Conservation (phyloP, 92 coral and sea anemone species). For the Actinernus sp. region DNA sequence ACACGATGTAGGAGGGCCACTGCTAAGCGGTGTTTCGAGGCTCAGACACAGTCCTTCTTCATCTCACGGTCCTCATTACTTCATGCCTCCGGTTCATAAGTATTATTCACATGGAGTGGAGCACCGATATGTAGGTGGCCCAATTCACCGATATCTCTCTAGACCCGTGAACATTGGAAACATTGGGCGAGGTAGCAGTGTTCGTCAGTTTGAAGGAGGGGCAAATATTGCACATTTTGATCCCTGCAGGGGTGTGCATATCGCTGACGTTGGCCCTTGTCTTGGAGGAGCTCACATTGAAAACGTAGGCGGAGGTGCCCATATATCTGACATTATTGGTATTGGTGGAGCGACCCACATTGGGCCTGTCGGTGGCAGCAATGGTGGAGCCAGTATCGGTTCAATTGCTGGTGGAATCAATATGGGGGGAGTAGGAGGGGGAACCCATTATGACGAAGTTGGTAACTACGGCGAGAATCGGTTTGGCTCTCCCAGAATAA, state of each 20-base stretch:
- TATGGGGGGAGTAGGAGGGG: neutral
- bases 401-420: neutral
- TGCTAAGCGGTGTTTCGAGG: neutral
- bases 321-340: neutral
- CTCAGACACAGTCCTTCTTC: neutral
- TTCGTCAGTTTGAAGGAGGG: neutral
- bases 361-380: neutral
- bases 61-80: slow-evolving; percentile 7
- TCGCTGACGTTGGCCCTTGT: neutral
- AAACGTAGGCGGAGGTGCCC: neutral
- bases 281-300: neutral
- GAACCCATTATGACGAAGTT: slow-evolving; percentile 15
- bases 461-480: slow-evolving; percentile 20
- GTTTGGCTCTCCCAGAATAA: slow-evolving; percentile 13
- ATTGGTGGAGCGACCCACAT: neutral
- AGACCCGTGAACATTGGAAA: slow-evolving; percentile 61
- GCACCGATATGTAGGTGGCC: slow-evolving; percentile 64
- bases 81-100: slow-evolving; percentile 60
- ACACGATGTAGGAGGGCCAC: neutral
- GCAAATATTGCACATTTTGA: slow-evolving; percentile 8
- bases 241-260: neutral
- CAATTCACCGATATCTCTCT: slow-evolving; percentile 76
- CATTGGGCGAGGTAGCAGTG: neutral
- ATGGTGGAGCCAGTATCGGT: neutral
- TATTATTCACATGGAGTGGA: slow-evolving; percentile 56